These are phyloP conservation scores for Papilio protenor DNA, from an alignment of 2,888 invertebrate species.

Conservation along the genomic window DNA sequence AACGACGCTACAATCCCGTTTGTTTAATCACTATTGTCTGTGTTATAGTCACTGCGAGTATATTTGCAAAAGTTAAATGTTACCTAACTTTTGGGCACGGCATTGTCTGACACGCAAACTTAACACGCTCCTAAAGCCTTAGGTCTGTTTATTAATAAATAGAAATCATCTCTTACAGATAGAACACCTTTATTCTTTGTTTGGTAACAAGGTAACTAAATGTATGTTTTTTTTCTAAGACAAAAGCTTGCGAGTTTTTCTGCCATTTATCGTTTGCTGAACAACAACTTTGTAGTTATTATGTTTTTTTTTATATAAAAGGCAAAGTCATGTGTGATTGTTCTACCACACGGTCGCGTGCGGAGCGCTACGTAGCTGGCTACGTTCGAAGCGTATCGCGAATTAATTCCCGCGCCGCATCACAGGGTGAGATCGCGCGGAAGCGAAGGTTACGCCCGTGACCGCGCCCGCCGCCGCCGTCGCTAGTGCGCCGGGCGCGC, in stretches of 20 bases:
- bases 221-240: background rate
- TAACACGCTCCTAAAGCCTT: constrained; percentile 54
- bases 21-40: constrained; percentile 64
- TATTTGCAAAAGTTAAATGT: constrained; percentile 74
- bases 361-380: constrained; percentile 29
- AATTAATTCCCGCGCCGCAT: constrained; percentile 57
- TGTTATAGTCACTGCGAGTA: constrained; percentile 59
- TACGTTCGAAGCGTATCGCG: constrained; percentile 58
- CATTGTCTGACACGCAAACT: constrained; percentile 71
- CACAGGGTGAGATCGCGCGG: constrained; percentile 77
- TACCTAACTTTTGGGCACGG: constrained; percentile 76
- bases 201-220: background rate
- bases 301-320: background rate
- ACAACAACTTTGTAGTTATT: background rate
- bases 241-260: background rate
- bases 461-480: constrained; percentile 75
- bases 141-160: constrained; percentile 6
- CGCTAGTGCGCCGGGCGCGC: constrained; percentile 64
- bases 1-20: constrained; percentile 47
- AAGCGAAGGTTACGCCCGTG: constrained; percentile 82
- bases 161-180: background rate
- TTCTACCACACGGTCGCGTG: background rate
- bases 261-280: background rate
- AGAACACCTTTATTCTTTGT: background rate
- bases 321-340: background rate